A percentile compares a stretch with the other conserved stretches of the same genome.
Conservation (phyloP, 2,113 vertebrate species). For the Hyla sarda region DNA sequence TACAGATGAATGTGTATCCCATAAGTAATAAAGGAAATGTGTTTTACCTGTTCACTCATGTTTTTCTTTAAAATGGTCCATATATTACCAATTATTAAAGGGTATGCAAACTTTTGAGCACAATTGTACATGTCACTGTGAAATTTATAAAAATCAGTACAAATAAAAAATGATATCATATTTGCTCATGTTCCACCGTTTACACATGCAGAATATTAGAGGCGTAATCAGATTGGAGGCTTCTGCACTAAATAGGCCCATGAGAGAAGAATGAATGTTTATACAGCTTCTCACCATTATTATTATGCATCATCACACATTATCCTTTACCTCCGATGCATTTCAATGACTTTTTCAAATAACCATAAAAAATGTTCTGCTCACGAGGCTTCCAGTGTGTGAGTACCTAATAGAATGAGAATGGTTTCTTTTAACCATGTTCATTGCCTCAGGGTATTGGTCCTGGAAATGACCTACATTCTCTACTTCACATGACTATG, state of each 20-base stretch:
- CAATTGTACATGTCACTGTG: no score
- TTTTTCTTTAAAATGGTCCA: no score
- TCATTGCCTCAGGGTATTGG: neutral
- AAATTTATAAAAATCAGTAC: no score
- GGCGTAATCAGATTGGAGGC: neutral
- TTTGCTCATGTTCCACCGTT: neutral
- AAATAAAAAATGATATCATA: no score
- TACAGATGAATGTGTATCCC: no score
- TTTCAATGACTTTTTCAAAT: neutral
- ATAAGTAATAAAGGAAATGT: no score
- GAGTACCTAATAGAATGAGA: slow-evolving; percentile 32
- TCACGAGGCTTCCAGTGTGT: slow-evolving; percentile 3
- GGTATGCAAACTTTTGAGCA: no score
- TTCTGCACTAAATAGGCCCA: neutral
- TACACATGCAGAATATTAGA: neutral
- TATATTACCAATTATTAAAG: no score
- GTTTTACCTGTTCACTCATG: no score
- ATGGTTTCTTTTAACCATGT: slow-evolving; percentile 22
- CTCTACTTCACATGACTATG: slow-evolving; percentile 6
- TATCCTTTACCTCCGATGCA: neutral
- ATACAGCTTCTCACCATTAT: neutral
- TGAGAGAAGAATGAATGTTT: neutral
- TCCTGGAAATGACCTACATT: slow-evolving; percentile 43
- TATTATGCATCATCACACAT: neutral
- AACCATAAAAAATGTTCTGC: neutral